Percentiles rank a stretch among this genome's conserved stretches.
Conservation (phyloP, 64 coral and sea anemone species). For the Astreopora myriophthalma region DNA sequence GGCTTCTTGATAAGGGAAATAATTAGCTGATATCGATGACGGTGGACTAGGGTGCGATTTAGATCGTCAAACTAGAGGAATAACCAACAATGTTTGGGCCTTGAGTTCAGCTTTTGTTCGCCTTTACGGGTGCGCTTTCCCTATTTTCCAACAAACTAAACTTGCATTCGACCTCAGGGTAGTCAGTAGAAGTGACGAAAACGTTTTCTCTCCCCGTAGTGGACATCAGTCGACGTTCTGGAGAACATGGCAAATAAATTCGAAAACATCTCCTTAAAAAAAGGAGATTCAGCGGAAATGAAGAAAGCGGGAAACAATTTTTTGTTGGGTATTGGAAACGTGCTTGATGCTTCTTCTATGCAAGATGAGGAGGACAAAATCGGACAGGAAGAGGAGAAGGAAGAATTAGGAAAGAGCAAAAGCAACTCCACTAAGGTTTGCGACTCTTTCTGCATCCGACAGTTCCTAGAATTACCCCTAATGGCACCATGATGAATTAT, state of each 20-base stretch:
- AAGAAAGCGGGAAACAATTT: constrained; percentile 81
- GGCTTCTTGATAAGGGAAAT: too few species aligned
- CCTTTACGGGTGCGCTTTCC: too few species aligned
- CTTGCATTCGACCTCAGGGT: neutral
- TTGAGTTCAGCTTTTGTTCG: too few species aligned
- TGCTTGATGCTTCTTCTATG: constrained; percentile 49
- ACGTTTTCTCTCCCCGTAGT: constrained; percentile 12
- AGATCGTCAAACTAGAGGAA: too few species aligned
- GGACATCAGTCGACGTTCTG: constrained; percentile 71
- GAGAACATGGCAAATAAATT: constrained; percentile 74
- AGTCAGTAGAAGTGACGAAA: neutral
- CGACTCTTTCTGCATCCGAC: neutral
- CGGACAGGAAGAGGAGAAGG: neutral
- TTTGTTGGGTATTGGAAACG: constrained; percentile 82
- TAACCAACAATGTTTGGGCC: too few species aligned
- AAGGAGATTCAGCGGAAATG: constrained; percentile 38
- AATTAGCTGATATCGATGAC: too few species aligned
- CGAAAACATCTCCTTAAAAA: constrained; percentile 25
- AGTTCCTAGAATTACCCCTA: neutral
- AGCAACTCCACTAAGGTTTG: constrained; percentile 6
- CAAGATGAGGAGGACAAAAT: constrained; percentile 4
- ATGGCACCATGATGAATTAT: neutral
- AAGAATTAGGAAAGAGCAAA: neutral
- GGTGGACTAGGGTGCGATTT: too few species aligned
- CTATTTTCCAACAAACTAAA: too few species aligned